Evolutionary conservation across 2,888 invertebrate species (phyloP).

Genomic region (Cepaea hortensis): DNA sequence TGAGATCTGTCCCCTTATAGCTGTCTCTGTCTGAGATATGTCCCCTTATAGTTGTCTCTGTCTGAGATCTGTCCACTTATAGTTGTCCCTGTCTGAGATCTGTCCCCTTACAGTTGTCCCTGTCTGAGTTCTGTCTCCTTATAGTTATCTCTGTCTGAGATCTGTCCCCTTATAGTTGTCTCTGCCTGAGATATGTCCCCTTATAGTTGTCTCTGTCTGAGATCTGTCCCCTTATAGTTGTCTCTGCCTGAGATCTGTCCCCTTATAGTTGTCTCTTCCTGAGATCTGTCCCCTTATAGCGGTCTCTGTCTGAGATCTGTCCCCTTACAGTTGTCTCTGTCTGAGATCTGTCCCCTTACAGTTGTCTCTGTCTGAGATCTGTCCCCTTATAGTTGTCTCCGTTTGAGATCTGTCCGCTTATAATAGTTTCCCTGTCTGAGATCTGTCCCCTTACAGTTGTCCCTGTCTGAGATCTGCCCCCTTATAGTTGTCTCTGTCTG

Average conservation of each 20-base stretch:
- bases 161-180: background rate
- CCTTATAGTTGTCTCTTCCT: background rate
- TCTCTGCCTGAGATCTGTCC: no score
- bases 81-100: background rate
- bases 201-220: background rate
- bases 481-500: no score
- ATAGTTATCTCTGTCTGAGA: no score
- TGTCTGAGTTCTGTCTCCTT: background rate
- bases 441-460: background rate
- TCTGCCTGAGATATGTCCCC: background rate
- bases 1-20: background rate
- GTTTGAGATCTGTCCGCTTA: background rate
- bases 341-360: no score
- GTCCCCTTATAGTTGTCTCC: background rate
- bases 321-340: background rate
- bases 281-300: background rate
- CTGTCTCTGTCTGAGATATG: no score
- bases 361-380: no score
- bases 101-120: background rate
- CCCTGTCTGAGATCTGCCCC: no score
- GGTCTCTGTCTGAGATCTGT: background rate
- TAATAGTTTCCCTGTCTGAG: background rate
- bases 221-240: background rate
- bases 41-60: no score
- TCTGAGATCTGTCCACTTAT: no score